Base-by-base conservation (phyloP, 2,113 vertebrate species). In the Mirza zaza region DNA sequence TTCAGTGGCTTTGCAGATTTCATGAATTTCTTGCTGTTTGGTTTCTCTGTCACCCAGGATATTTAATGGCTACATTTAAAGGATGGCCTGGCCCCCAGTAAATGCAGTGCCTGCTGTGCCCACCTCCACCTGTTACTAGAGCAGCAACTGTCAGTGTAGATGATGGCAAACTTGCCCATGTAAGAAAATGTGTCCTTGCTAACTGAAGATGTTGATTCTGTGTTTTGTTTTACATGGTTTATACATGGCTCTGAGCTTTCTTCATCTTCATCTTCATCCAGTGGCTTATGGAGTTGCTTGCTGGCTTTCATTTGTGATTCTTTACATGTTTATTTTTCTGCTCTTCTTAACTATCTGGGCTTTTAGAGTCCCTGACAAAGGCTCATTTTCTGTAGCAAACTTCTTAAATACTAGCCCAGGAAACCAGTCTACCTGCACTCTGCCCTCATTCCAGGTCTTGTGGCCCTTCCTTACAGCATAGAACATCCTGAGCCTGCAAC, bases 11-110 rank as follows among this genome's bases (percentile, higher is more conserved):
- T 95, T 99, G 98, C 99, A 99, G 86, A 99, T 99, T 27, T 99
- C 99, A 97, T 99, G 98, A 86, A 99, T 98, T 98, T 99, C 99
- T 34, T 34, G 99, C 99, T 83, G 99, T 99, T 96, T 99, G 99
- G 94, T 99, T 99, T 18, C 99, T 99, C 96, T 99, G 99, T 89
- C 99, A 98, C 73, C 99, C 99, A 4, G 98, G 48, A 97, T 99
- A 99, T 14, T 99, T 99, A 50, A 99, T 98, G 52, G 99, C 98
- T 42, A 98, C 98, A 42, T 99, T 99, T 98, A 70, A 39, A 70
- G 68, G 9, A 23, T 70, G 68, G n/a, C n/a, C n/a, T 36, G n/a
- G 20, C 68, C 68, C 18, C 68, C n/a, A 23, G 68, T 70, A 36
- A 39, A 70, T 10, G 2, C n/a, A 23, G 2, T 70, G 21, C 68